These are phyloP conservation scores for Bicyclus anynana DNA, from an alignment of 1,140 invertebrate genomes.

Conservation along the genomic window DNA sequence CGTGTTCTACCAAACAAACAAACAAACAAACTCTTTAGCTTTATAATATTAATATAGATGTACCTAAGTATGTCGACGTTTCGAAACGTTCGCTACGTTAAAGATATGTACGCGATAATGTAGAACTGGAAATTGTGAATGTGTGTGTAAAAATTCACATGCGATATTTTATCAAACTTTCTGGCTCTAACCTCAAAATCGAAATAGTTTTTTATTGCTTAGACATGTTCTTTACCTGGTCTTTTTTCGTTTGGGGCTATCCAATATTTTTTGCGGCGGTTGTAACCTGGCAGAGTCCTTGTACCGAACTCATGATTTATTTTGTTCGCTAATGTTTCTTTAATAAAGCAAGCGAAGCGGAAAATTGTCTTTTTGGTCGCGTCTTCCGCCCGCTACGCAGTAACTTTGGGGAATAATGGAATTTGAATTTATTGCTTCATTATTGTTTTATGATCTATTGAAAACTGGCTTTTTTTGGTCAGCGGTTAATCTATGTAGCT, in stretches of 20 bases:
- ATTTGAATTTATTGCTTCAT: conserved; percentile 29
- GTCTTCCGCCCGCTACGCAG: conserved; percentile 15
- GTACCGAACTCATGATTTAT: conserved; percentile 16
- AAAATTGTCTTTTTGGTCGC: conserved; percentile 26
- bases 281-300: neutral
- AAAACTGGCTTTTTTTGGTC: too few relatives aligned
- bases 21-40: too few relatives aligned
- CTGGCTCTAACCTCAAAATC: neutral
- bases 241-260: neutral
- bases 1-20: too few relatives aligned
- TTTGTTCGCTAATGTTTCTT: conserved; percentile 22
- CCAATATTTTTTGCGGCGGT: neutral
- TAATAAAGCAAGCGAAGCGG: conserved; percentile 19
- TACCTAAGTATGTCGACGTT: too few relatives aligned
- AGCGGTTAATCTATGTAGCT: too few relatives aligned
- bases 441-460: conserved; percentile 16
- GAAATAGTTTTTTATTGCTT: neutral
- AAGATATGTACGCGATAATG: too few relatives aligned
- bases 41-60: too few relatives aligned
- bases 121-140: too few relatives aligned
- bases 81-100: too few relatives aligned
- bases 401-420: conserved; percentile 18
- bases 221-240: neutral
- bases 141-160: too few relatives aligned
- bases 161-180: neutral